Base-by-base conservation (phyloP, 2,113 vertebrate genomes). In the Ceuthmochares aereus region DNA sequence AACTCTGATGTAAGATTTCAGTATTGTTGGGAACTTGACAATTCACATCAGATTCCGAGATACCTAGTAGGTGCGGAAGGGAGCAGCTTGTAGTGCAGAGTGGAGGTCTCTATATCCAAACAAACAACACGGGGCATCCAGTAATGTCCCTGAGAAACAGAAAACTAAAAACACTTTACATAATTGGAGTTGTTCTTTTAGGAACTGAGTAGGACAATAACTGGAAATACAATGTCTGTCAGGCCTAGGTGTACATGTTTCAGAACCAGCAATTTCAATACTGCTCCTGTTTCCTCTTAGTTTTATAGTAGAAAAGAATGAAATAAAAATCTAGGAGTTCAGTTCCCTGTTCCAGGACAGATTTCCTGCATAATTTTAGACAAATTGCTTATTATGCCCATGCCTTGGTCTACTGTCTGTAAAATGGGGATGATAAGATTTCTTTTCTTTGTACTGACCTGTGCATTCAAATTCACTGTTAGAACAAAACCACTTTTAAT, bases 1-100 rank as follows among this genome's bases (percentile, higher is more conserved):
- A 97, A 99, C 98, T 75, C 92, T 99, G 49, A 97, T 98, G 99
- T 99, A 98, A 98, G 98, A 87, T 78, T 83, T 95, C 54, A 37
- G 18, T 90, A 26, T 59, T 76, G 19, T 72, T 77, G 59, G 20
- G 37, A 83, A 14, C 15, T 40, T 78, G 75, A 23, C 56, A 70
- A 60, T 16, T 54, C 29, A 58, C 10, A 12, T 45, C 21, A 59
- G 32, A 9, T 27, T 17, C 4, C 5, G 62, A 47, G 34, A 2
- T 82, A 17, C 17, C 37, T 54, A 10, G 34, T 27, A 63, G 81
- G 29, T 52, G 47, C 12, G 19, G 36, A 66, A 66, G 27, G 17
- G 25, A 64, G 10, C 23, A 32, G 17, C 23, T 52, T 59, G 32
- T 76, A 19, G 4, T 82, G 19, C 22, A 20, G 25, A 54, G n/a